Conservation (phyloP, 2,888 invertebrate genomes). For the Bellardia pandia region DNA sequence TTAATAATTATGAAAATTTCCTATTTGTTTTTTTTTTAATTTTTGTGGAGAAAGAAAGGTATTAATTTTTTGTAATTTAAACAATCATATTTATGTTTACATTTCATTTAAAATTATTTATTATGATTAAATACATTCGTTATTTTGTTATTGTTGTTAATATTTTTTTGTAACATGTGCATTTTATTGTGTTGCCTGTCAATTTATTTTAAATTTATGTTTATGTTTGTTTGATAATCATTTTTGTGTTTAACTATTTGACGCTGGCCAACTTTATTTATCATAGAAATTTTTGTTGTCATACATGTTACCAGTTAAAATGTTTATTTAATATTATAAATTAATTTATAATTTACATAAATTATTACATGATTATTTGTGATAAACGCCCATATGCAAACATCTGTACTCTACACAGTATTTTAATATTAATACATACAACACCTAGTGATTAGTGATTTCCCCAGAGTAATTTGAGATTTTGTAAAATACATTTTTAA, state of each 20-base stretch:
- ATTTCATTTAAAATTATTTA: background rate
- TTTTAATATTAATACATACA: too few species aligned
- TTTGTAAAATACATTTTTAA: conserved; percentile 15
- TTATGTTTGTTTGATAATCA: conserved; percentile 47
- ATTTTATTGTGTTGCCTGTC: conserved; percentile 18
- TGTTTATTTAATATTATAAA: conserved; percentile 62
- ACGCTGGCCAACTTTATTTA: conserved; percentile 33
- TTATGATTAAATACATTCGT: background rate
- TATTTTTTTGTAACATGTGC: background rate
- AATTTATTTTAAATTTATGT: conserved; percentile 63
- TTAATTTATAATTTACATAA: conserved; percentile 67
- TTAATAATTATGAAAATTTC: too few species aligned
- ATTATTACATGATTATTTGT: conserved; percentile 50
- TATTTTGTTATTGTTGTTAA: background rate
- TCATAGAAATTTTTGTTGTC: conserved; percentile 3
- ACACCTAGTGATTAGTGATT: conserved; percentile 13
- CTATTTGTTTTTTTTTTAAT: too few species aligned
- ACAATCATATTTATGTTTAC: background rate
- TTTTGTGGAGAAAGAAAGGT: too few species aligned
- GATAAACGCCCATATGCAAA: conserved; percentile 45
- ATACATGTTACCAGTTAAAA: conserved; percentile 38
- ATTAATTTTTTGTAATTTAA: background rate
- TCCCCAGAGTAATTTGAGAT: conserved; percentile 56
- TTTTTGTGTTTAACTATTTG: conserved; percentile 49
- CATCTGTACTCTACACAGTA: background rate